Evolutionary conservation across 2,113 vertebrate species (phyloP).

Genomic region (Thryonomys swinderianus): DNA sequence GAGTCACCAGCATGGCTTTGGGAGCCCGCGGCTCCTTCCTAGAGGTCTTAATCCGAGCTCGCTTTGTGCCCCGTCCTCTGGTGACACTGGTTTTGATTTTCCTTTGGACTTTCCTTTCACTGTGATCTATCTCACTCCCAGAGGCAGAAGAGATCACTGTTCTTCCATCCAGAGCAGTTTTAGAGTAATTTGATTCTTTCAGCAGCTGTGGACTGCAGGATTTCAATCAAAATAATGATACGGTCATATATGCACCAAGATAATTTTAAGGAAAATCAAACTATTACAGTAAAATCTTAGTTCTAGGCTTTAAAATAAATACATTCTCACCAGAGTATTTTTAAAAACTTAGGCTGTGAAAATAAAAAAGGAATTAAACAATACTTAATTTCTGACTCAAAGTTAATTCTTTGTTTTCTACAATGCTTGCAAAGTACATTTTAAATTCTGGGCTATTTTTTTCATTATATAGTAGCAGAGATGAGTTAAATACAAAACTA

Average conservation of each 20-base stretch:
- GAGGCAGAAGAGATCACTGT: conserved; percentile 67
- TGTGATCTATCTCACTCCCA: conserved; percentile 72
- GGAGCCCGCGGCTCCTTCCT: conserved; percentile 83
- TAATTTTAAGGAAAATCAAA: conserved; percentile 54
- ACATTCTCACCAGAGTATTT: conserved; percentile 14
- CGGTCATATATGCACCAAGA: conserved; percentile 19
- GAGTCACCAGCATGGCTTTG: conserved; percentile 90
- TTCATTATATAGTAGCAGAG: neutral
- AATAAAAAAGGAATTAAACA: conserved; percentile 11
- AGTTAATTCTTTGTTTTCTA: conserved; percentile 43
- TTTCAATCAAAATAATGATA: conserved; percentile 73
- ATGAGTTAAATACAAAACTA: conserved; percentile 14
- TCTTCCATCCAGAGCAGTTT: conserved; percentile 81
- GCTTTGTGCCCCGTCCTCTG: conserved; percentile 82
- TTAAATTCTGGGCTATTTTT: conserved; percentile 35
- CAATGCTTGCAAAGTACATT: neutral
- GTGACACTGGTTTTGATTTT: conserved; percentile 81
- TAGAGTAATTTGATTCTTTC: conserved; percentile 71
- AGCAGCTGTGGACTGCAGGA: conserved; percentile 72
- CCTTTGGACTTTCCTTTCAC: conserved; percentile 67
- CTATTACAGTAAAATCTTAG: conserved; percentile 39
- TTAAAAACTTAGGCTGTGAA: conserved; percentile 25
- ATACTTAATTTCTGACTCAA: conserved; percentile 19
- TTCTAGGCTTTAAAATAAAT: conserved; percentile 62
- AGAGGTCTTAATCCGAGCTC: conserved; percentile 70